Base-by-base conservation (phyloP, 2,113 vertebrate species). In the Gambusia holbrooki region DNA sequence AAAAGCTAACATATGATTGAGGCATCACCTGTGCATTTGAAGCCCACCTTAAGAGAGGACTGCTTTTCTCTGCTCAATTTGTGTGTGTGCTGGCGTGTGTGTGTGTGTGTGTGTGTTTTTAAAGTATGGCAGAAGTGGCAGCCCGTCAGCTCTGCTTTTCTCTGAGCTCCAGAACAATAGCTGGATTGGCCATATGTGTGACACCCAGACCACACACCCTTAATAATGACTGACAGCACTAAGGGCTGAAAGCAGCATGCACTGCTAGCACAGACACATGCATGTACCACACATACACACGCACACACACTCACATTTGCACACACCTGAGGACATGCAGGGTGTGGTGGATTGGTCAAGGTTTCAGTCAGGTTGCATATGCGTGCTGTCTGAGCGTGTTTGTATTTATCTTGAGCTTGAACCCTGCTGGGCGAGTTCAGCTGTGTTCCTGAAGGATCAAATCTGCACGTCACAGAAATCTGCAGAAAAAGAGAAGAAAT, bases 121-220 rank as follows among this genome's bases (percentile, higher is more conserved):
- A 94, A 96, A 96, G 96, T 95, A 95, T 94, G 95, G 92, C 81
- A 84, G 84, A 88, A 90, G 97, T 97, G 96, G 96, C 96, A 97
- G 95, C 95, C 96, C 97, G 96, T 98, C 96, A 96, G 95, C 96
- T 96, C 95, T 94, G 95, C 95, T 97, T 96, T 97, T 95, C 96
- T 96, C 96, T 91, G 89, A 88, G 67, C 92, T 94, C 92, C 92
- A 91, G 95, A 97, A 99, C 96, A 97, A 98, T 97, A 94, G 96
- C 93, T 93, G 95, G 82, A 97, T 97, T 96, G 96, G 96, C 96
- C 92, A 90, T 91, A 88, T 93, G 84, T 84, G 89, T 90, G 89
- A 92, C 89, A 92, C 80, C 85, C 86, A 93, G 93, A 93, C 94
- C 94, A 94, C 93, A 92, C 91, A 93, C 88, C 91, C 86, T 81